Percentiles rank a stretch among this genome's conserved stretches.
These are phyloP conservation scores for Cremastinae sp. DNA, from an alignment of 2,888 invertebrate species.

Conservation along the genomic window DNA sequence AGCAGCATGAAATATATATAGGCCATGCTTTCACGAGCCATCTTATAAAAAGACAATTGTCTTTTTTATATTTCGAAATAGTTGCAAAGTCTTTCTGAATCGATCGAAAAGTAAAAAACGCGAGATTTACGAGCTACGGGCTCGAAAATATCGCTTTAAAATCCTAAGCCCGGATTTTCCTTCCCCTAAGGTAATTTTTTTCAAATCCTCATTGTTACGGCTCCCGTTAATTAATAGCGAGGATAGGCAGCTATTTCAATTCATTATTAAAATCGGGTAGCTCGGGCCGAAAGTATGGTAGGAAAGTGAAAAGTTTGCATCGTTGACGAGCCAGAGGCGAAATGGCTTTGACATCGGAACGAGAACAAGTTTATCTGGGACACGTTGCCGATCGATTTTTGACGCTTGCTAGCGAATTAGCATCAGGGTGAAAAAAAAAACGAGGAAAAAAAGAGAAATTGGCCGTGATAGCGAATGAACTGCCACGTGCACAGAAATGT, in stretches of 20 bases:
- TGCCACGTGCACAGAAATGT: background rate
- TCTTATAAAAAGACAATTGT: background rate
- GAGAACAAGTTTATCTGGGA: conserved; percentile 12
- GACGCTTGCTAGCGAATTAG: conserved; percentile 19
- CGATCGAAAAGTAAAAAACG: too few relatives aligned
- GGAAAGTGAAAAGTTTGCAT: background rate
- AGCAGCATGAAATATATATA: background rate
- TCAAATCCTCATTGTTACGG: background rate
- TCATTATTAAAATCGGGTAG: too few relatives aligned
- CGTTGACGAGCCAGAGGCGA: background rate
- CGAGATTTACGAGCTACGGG: too few relatives aligned
- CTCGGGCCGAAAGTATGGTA: too few relatives aligned
- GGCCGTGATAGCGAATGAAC: conserved; percentile 5
- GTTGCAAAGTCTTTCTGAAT: too few relatives aligned
- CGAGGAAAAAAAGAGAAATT: conserved; percentile 25
- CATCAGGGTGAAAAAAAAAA: background rate
- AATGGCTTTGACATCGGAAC: conserved; percentile 17
- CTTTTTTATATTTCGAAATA: too few relatives aligned
- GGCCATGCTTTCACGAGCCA: background rate
- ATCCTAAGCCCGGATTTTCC: too few relatives aligned
- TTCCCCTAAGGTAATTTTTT: background rate
- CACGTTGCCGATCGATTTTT: conserved; percentile 35
- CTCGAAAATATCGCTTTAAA: too few relatives aligned
- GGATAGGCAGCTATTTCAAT: too few relatives aligned
- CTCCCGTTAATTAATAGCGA: too few relatives aligned